Evolutionary conservation across 2,797 vertebrate genomes (phyloP), one percentile per base, ranked within the genome.

Genomic region (Chlorospingus flavigularis): DNA sequence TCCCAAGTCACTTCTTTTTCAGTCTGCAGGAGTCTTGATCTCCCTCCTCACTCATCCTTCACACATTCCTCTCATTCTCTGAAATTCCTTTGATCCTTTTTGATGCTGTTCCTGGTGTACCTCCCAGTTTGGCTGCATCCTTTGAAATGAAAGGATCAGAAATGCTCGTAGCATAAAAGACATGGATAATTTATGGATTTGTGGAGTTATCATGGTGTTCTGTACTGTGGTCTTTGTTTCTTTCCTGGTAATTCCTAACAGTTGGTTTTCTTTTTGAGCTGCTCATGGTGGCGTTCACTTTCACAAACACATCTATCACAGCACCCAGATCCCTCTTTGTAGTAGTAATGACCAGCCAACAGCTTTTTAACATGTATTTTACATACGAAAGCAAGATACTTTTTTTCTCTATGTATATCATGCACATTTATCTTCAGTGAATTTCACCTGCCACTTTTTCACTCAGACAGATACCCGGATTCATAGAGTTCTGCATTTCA

Each of bases 61-160:
- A 58, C 71, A 92, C 88, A 87, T 93, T 96, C 89, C n/a, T 85
- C 48, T 85, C 91, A 94, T 96, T 94, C 91, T 79, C 57, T 63
- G 42, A 92, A 91, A 57, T 53, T 63, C 57, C 42, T 94, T 91
- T 94, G 72, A 94, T 82, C 68, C n/a, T 76, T 91, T 73, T 66
- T 63, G 74, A 70, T 79, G 43, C 13, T 77, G 9, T n/a, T 86
- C 31, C 45, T 61, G 30, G 26, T 67, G n/a, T 50, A n/a, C 26
- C 53, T 93, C 48, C 26, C 30, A 26, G 40, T 92, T 91, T 77
- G 47, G 13, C 53, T 77, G 42, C n/a, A 53, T 42, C 60, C 55
- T 89, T 87, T 85, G 48, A 94, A 57, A 85, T 26, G 19, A 87
- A 92, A 89, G 51, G 30, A 57, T 67, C 48, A 92, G 65, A 91